phyloP scores from a whole-genome alignment of 2,888 invertebrate species.

The Lepas anatifera region DNA sequence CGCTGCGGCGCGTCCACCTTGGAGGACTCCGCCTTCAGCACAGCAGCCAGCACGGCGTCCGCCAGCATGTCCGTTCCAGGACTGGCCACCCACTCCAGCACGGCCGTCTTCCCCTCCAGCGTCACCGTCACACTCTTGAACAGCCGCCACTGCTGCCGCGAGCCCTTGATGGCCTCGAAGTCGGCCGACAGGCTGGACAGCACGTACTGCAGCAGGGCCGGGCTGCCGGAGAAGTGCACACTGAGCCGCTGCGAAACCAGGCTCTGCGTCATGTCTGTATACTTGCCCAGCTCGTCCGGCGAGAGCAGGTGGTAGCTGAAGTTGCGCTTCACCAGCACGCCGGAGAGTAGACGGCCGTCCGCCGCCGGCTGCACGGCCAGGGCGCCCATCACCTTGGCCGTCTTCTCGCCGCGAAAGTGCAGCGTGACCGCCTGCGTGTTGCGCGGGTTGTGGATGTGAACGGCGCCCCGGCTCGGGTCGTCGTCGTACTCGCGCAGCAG shows the following conservation, averaged over 20 bases:
- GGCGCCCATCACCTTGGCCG: constrained; percentile 90
- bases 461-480: constrained; percentile 51
- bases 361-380: constrained; percentile 71
- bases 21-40: constrained; percentile 49
- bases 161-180: constrained; percentile 54
- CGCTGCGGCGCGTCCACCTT: constrained; percentile 17
- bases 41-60: constrained; percentile 79
- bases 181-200: constrained; percentile 65
- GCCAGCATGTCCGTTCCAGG: constrained; percentile 98
- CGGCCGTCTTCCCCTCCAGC: constrained; percentile 42
- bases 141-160: constrained; percentile 39
- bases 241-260: constrained; percentile 86
- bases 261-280: constrained; percentile 90
- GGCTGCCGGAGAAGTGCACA: constrained; percentile 67
- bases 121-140: constrained; percentile 72
- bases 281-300: constrained; percentile 82
- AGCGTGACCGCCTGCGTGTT: constrained; percentile 89
- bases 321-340: constrained; percentile 89
- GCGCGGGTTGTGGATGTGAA: constrained; percentile 86
- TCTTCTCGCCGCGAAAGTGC: constrained; percentile 94
- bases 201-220: constrained; percentile 57
- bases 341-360: constrained; percentile 67
- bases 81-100: constrained; percentile 70
- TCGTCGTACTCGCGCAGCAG: constrained; percentile 86
- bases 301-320: constrained; percentile 95